These are phyloP conservation scores for Scortum barcoo DNA, from an alignment of 2,113 vertebrate genomes.

Conservation along the genomic window DNA sequence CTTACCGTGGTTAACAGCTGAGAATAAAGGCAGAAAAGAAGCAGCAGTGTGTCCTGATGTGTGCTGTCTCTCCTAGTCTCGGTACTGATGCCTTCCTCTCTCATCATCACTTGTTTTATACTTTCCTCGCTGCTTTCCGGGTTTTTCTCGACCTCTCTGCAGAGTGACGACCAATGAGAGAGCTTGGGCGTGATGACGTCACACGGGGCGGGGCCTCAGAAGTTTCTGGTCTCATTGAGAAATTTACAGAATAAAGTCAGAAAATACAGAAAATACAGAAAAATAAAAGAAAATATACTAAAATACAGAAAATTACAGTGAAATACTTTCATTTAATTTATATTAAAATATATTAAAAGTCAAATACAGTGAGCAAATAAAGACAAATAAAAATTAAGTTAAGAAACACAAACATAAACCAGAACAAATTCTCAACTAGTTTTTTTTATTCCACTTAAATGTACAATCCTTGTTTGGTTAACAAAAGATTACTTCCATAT, in stretches of 20 bases:
- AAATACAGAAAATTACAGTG: background rate
- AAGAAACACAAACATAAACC: background rate
- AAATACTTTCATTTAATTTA: no score
- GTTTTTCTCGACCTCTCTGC: background rate
- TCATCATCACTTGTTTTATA: background rate
- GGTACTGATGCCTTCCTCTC: no score
- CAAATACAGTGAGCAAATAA: background rate
- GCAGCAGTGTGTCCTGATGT: fast-evolving
- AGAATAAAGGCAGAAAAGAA: no score
- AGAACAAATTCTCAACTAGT: background rate
- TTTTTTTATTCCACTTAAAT: background rate
- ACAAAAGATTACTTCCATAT: background rate
- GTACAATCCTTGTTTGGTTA: background rate
- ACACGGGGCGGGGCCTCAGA: background rate
- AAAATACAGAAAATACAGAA: background rate
- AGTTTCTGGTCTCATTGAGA: background rate
- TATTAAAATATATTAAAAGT: background rate
- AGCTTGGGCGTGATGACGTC: slow-evolving; percentile 3
- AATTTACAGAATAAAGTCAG: background rate
- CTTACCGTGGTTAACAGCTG: no score
- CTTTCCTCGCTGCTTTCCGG: background rate
- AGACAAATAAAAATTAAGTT: no score
- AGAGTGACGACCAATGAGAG: slow-evolving; percentile 3
- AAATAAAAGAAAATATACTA: no score
- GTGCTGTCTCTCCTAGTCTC: no score